phyloP scores from a whole-genome alignment of 2,888 invertebrate species.

The Morpho helenor region DNA sequence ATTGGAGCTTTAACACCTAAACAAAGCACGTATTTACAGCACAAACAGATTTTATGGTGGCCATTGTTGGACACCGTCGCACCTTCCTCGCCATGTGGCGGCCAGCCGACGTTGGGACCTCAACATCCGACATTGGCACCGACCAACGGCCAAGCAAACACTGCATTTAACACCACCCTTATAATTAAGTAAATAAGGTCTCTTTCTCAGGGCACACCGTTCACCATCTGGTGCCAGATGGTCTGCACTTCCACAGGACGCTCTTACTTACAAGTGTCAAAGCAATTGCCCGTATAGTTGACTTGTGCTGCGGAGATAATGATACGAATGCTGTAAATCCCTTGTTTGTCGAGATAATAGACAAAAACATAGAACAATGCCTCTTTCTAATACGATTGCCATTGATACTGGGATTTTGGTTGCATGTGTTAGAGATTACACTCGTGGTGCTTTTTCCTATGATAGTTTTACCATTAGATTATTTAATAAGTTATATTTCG shows the following conservation, averaged over 20 bases:
- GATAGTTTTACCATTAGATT: too few species aligned
- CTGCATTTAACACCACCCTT: neutral
- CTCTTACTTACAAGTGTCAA: slow-evolving; percentile 11
- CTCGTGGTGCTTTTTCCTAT: neutral
- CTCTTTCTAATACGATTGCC: slow-evolving; percentile 17
- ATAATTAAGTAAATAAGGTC: neutral
- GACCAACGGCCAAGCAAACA: neutral
- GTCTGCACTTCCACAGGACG: slow-evolving; percentile 26
- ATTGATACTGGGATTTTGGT: slow-evolving; percentile 10
- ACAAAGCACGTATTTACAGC: slow-evolving; percentile 5
- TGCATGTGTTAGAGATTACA: slow-evolving; percentile 18
- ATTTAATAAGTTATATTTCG: too few species aligned
- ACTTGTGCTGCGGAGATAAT: slow-evolving; percentile 13
- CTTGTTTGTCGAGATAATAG: slow-evolving; percentile 30
- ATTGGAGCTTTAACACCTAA: too few species aligned
- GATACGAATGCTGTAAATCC: slow-evolving; percentile 25
- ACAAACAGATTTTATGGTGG: slow-evolving; percentile 5
- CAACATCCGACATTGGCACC: slow-evolving; percentile 20
- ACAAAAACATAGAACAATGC: slow-evolving; percentile 18
- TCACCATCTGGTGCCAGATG: slow-evolving; percentile 34
- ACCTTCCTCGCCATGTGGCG: slow-evolving; percentile 24
- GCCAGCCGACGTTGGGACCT: slow-evolving; percentile 23
- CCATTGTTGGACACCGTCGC: slow-evolving; percentile 5
- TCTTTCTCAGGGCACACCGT: neutral
- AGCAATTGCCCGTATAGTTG: slow-evolving; percentile 6